Percentiles rank a stretch among this genome's conserved stretches.
Conservation (phyloP, 2,113 vertebrate species). For the Herpailurus yagouaroundi region DNA sequence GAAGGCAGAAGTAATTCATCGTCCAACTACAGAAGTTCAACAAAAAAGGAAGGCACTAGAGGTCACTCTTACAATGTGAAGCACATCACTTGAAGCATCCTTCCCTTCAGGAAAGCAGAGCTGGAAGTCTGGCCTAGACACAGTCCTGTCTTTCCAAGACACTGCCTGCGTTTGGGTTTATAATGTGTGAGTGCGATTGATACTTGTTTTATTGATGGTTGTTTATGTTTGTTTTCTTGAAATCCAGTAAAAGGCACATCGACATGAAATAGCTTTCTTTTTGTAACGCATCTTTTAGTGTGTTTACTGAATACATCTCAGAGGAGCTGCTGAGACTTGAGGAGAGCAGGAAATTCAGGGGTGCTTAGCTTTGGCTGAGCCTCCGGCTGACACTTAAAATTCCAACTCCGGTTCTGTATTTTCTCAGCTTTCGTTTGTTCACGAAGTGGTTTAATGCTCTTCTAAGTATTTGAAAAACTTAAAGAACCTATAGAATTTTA, state of each 20-base stretch:
- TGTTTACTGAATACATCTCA: background rate
- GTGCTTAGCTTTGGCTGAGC: background rate
- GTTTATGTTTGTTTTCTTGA: constrained; percentile 10
- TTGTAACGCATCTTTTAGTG: background rate
- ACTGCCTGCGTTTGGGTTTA: background rate
- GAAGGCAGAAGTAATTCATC: constrained; percentile 66
- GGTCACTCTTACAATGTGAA: constrained; percentile 88
- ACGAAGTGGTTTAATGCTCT: background rate
- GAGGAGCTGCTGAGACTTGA: background rate
- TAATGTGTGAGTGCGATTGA: background rate
- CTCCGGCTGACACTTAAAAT: background rate
- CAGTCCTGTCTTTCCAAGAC: background rate
- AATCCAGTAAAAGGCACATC: background rate
- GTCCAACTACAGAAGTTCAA: constrained; percentile 65
- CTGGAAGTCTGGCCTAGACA: background rate
- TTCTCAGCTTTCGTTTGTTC: background rate
- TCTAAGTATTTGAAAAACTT: background rate
- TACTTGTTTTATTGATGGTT: background rate
- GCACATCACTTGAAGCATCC: constrained; percentile 40
- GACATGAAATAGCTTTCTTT: background rate
- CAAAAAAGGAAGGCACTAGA: constrained; percentile 85
- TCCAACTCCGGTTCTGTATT: background rate
- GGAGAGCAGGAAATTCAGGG: background rate
- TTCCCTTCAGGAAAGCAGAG: constrained; percentile 22
- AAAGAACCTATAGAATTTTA: background rate